Base-by-base conservation (phyloP, 2,888 invertebrate genomes). In the Conops quadrifasciatus region DNA sequence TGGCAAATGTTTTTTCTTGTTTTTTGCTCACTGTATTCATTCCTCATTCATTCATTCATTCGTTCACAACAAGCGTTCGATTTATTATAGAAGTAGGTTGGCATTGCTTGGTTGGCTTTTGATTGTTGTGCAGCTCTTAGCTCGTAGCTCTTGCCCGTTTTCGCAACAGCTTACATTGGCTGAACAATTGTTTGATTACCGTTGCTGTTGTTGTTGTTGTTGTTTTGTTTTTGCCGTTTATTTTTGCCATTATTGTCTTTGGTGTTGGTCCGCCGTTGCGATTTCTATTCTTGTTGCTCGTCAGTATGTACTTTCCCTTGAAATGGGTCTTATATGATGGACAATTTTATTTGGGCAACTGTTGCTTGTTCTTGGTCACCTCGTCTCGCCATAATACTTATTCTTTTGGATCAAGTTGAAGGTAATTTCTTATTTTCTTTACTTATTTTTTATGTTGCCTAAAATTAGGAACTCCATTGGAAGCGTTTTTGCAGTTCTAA, bases 81-180 rank as follows among this genome's bases (percentile, higher is more conserved):
- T 19, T 58, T 28, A 63, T 69, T 51, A 16, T 30, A 21, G 49
- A 30, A 51, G 30, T 51, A n/a, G n/a, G n/a, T 36, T 69, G 62
- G 47, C n/a, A n/a, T n/a, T n/a, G 43, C 15, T 43, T 9, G 2
- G 26, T 30, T 26, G 26, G 45, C 47, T 51, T 71, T 28, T 47
- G 9, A 30, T 19, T 59, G 58, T 49, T 28, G 64, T 15, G n/a
- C n/a, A n/a, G n/a, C n/a, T n/a, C n/a, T n/a, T n/a, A n/a, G n/a
- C n/a, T n/a, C n/a, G n/a, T n/a, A n/a, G n/a, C n/a, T 30, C 9
- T 28, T 59, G 59, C 43, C n/a, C n/a, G 51, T 62, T 21, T 28
- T 26, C 53, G 30, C 1, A n/a, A n/a, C n/a, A 45, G 63, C 7
- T 63, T 63, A 19, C 21, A 30, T 60, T 2, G 11, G 9, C 36